Percentiles rank a stretch among this genome's conserved stretches.
Evolutionary conservation across 2,888 invertebrate genomes (phyloP).

Genomic region (Abrostola triplasia): DNA sequence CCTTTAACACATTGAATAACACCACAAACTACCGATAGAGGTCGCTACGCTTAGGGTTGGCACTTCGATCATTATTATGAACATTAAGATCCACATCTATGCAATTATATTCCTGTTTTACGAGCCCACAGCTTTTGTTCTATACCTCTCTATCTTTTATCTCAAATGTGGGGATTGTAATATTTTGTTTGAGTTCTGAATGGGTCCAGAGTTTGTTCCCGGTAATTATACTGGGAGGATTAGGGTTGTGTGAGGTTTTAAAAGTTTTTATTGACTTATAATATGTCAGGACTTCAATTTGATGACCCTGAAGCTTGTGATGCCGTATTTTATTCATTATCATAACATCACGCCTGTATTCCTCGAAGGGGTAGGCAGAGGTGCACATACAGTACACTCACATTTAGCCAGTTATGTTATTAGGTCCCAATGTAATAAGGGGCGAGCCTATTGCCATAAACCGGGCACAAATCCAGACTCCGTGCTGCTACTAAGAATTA

Average conservation of each 20-base stretch:
- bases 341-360: too few relatives aligned
- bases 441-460: too few relatives aligned
- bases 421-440: too few relatives aligned
- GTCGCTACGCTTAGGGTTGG: conserved; percentile 9
- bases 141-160: conserved; percentile 22
- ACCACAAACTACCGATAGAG: conserved; percentile 22
- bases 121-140: conserved; percentile 43
- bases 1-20: conserved; percentile 18
- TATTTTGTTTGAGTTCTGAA: conserved; percentile 47
- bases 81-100: conserved; percentile 46
- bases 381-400: too few relatives aligned
- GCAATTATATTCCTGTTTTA: conserved; percentile 55
- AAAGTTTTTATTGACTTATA: too few relatives aligned
- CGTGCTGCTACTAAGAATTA: too few relatives aligned
- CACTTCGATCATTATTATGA: conserved; percentile 44
- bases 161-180: conserved; percentile 20
- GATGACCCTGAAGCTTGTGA: too few relatives aligned
- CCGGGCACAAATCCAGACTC: too few relatives aligned
- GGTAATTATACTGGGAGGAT: conserved; percentile 21
- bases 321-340: too few relatives aligned
- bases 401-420: too few relatives aligned
- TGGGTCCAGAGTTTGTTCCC: conserved; percentile 17
- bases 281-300: too few relatives aligned
- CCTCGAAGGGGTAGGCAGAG: too few relatives aligned
- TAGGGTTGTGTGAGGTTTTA: background rate